These are phyloP conservation scores for Phthorimaea operculella DNA, from an alignment of 1,140 invertebrate species.

Conservation along the genomic window DNA sequence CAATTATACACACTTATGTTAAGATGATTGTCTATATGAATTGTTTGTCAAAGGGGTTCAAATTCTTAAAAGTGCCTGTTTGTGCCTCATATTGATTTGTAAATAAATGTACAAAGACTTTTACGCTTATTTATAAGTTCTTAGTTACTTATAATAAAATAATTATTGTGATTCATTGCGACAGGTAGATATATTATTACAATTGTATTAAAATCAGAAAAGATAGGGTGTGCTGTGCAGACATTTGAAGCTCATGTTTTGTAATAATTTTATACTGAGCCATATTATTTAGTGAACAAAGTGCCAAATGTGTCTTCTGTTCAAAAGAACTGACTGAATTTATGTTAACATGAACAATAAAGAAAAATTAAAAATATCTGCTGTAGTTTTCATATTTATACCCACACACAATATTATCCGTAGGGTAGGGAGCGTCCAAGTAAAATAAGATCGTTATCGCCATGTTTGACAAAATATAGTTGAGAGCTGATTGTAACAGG, in stretches of 20 bases:
- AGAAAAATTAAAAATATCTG: conserved; percentile 29
- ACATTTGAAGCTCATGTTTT: conserved; percentile 1
- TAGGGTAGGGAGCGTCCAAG: no score
- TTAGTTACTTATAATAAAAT: conserved; percentile 6
- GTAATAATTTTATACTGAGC: conserved; percentile 22
- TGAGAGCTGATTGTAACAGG: no score
- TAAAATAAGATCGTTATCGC: no score
- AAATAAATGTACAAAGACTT: conserved; percentile 4
- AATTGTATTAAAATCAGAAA: neutral
- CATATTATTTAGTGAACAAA: conserved; percentile 64
- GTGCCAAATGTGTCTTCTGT: conserved; percentile 67
- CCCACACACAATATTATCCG: no score
- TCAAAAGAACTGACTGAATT: conserved; percentile 67
- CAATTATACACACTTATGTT: no score
- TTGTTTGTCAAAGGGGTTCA: no score
- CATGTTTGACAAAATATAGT: no score
- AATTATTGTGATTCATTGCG: conserved; percentile 20
- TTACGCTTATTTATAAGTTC: conserved; percentile 17
- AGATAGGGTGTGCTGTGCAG: neutral
- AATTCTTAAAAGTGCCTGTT: neutral
- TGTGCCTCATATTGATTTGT: neutral
- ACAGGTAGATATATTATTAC: neutral
- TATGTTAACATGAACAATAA: conserved; percentile 49
- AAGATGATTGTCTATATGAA: no score
- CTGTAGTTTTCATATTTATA: conserved; percentile 2